Evolutionary conservation across 2,113 vertebrate species (phyloP).

Genomic region (Baryphthengus martii): DNA sequence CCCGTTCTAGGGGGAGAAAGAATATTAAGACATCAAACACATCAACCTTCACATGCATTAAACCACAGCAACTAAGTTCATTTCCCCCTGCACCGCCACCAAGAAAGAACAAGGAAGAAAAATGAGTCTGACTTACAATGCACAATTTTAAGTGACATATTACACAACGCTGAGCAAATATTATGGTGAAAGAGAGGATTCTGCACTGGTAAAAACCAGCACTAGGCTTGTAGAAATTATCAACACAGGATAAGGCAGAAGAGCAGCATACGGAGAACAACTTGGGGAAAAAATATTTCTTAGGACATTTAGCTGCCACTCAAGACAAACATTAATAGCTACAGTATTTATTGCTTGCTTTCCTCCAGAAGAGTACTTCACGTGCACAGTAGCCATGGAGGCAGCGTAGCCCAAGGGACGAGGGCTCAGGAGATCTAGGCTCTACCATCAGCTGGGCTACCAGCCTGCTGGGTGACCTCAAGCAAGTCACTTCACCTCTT

Average conservation of each 20-base stretch:
- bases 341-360: neutral
- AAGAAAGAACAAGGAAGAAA: neutral
- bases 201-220: neutral
- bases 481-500: neutral
- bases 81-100: neutral
- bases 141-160: neutral
- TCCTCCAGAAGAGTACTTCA: neutral
- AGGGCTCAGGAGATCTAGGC: neutral
- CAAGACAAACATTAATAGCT: neutral
- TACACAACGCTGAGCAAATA: neutral
- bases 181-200: neutral
- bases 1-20: conserved; percentile 82
- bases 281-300: neutral
- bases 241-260: neutral
- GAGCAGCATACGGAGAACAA: neutral
- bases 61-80: neutral
- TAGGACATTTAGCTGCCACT: neutral
- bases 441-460: neutral
- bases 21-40: neutral
- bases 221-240: neutral
- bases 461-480: neutral
- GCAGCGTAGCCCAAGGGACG: neutral
- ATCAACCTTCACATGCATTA: neutral
- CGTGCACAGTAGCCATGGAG: neutral
- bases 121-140: neutral